Percentiles rank a stretch among this genome's conserved stretches.
These are phyloP conservation scores for Synanthedon andrenaeformis DNA, from an alignment of 2,888 invertebrate species.

Conservation along the genomic window DNA sequence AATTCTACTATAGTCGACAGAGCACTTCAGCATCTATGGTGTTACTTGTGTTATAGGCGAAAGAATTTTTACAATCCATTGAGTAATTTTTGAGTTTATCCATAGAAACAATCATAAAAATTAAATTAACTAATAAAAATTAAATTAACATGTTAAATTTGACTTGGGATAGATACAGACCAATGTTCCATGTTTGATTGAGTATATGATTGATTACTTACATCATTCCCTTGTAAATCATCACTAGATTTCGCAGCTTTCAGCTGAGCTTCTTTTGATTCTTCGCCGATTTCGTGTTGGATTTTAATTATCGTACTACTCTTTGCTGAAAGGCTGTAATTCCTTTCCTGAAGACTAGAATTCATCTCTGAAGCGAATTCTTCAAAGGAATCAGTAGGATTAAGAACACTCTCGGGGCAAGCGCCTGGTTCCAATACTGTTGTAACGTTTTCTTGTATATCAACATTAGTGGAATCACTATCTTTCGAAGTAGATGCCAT, in stretches of 20 bases:
- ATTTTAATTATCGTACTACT: conserved; percentile 72
- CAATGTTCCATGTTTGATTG: too few species aligned
- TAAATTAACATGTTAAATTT: too few species aligned
- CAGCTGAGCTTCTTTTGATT: conserved; percentile 30
- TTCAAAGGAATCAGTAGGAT: conserved; percentile 78
- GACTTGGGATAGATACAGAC: too few species aligned
- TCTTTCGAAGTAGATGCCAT: conserved; percentile 60
- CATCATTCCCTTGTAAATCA: conserved; percentile 51
- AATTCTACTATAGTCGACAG: too few species aligned
- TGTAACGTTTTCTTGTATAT: conserved; percentile 23
- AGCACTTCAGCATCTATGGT: too few species aligned
- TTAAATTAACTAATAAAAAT: too few species aligned
- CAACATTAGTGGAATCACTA: conserved; percentile 16
- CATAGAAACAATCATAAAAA: too few species aligned
- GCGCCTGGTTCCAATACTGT: conserved; percentile 56
- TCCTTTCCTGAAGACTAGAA: conserved; percentile 72
- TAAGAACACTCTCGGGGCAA: conserved; percentile 74
- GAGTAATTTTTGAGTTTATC: too few species aligned
- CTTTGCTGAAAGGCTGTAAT: conserved; percentile 59
- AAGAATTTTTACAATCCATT: too few species aligned
- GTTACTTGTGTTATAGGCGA: too few species aligned
- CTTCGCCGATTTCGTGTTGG: conserved; percentile 64
- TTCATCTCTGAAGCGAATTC: conserved; percentile 77
- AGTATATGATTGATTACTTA: conserved; percentile 17
- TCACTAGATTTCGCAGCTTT: conserved; percentile 47